phyloP scores from a whole-genome alignment of 2,888 invertebrate species.

The Epiperipatus broadwayi region DNA sequence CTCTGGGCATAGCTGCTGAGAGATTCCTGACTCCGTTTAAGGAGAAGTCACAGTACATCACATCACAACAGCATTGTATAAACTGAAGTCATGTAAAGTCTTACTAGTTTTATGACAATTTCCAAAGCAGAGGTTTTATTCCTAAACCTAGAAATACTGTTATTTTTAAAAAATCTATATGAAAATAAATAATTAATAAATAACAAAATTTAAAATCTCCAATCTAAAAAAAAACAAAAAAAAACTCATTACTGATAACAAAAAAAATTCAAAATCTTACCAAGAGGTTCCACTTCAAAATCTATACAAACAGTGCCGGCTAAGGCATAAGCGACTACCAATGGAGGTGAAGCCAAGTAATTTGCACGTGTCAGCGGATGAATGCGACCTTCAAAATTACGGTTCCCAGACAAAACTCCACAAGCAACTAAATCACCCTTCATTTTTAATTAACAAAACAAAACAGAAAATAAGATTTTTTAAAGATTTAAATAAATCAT shows the following conservation, averaged over 20 bases:
- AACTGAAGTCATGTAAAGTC: too few relatives aligned
- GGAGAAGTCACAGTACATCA: too few relatives aligned
- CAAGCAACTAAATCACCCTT: conserved; percentile 80
- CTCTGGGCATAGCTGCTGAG: too few relatives aligned
- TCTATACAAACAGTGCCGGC: conserved; percentile 88
- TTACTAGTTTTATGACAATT: too few relatives aligned
- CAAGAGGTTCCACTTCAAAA: conserved; percentile 69
- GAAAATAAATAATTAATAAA: background rate
- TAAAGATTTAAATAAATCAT: conserved; percentile 5
- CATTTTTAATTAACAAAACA: background rate
- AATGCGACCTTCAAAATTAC: conserved; percentile 94
- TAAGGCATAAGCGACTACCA: conserved; percentile 92
- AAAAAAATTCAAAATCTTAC: conserved; percentile 34
- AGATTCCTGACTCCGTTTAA: too few relatives aligned
- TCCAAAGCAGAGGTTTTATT: background rate
- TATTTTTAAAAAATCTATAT: conserved; percentile 16
- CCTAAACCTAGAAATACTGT: background rate
- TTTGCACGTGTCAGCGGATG: conserved; percentile 92
- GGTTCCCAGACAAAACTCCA: conserved; percentile 86
- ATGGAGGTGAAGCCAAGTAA: conserved; percentile 85
- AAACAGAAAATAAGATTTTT: conserved; percentile 5
- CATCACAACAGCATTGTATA: too few relatives aligned
- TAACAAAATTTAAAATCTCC: too few relatives aligned
- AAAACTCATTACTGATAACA: too few relatives aligned
- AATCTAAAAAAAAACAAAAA: too few relatives aligned